Evolutionary conservation across 2,888 invertebrate genomes (phyloP), one percentile per base, ranked within the genome.

Genomic region (Reticulitermes lucifugus): DNA sequence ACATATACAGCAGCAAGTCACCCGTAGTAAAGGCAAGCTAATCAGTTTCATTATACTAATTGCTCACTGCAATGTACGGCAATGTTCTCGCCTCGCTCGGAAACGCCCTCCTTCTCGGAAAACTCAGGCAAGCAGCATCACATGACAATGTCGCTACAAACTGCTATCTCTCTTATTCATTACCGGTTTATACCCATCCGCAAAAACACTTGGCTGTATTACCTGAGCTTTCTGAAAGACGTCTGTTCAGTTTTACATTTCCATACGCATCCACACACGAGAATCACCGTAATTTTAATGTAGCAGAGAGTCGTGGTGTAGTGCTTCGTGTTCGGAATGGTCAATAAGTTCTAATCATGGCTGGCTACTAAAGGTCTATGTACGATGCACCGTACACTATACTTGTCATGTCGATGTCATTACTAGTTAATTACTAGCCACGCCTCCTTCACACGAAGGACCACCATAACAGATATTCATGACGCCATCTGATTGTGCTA

Each of bases 11-110:
- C 21, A 55, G 80, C 51, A 59, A 83, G 83, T 85, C 77, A 83
- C 65, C 75, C 77, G 65, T 83, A 83, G 77, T 85, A 83, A 65
- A 43, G 77, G 83, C 83, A 7, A 55, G 80, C 75, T 85, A 85
- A 85, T 85, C 83, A 83, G 77, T 85, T 85, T 85, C 85, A 85
- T 85, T 85, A 85, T 35, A 83, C 85, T 85, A 85, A 85, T 85
- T 85, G 75, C 85, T 81, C 75, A 41, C 59, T 43, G 59, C 85
- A 51, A 25, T 46, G 35, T 51, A 29, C 29, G 70, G 21, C 70
- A 46, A 9, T 46, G 70, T 55, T 70, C 70, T n/a, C 25, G 29
- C 70, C n/a, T 25, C 46, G 7, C 80, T 80, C 80, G 82, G 71
- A 60, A 80, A 80, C 80, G 80, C 80, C 80, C 60, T 80, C 80